Conservation (phyloP, 2,888 invertebrate species). For the Petrolisthes manimaculis region DNA sequence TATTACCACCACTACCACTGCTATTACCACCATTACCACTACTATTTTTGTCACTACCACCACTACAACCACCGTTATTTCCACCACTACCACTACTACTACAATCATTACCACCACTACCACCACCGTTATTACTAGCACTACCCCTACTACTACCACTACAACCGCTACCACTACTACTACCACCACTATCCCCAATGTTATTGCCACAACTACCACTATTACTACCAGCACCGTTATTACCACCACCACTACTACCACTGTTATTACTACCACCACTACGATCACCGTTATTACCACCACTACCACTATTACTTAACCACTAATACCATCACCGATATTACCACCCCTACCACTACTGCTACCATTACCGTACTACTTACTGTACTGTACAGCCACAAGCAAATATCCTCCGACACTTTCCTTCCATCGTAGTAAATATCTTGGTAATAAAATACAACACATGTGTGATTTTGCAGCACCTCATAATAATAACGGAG, state of each 20-base stretch:
- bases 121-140: neutral
- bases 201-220: neutral
- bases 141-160: neutral
- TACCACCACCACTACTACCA: neutral
- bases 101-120: neutral
- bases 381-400: too few relatives aligned
- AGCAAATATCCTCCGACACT: too few relatives aligned
- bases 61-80: neutral
- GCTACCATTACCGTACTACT: too few relatives aligned
- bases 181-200: neutral
- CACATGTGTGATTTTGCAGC: too few relatives aligned
- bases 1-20: conserved; percentile 11
- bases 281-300: neutral
- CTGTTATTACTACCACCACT: neutral
- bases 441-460: too few relatives aligned
- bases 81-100: neutral
- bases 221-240: neutral
- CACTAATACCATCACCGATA: too few relatives aligned
- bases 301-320: neutral
- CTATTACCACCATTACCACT: neutral
- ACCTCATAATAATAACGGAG: too few relatives aligned
- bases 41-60: neutral
- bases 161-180: neutral
- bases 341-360: too few relatives aligned
- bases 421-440: too few relatives aligned